These are phyloP conservation scores for Ornithoptera alexandrae DNA, from an alignment of 2,888 invertebrate genomes.

Conservation along the genomic window DNA sequence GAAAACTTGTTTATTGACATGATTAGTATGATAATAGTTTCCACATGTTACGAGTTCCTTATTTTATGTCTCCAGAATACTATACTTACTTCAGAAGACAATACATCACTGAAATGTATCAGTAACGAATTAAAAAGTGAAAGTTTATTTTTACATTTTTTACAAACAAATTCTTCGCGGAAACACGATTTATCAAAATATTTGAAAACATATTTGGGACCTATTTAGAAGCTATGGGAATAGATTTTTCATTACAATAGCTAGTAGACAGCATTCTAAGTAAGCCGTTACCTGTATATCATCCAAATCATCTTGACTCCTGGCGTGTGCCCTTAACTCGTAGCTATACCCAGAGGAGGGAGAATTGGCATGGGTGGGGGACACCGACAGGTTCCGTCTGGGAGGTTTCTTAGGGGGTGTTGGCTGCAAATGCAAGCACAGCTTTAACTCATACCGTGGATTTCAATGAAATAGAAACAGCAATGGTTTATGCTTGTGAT, in stretches of 20 bases:
- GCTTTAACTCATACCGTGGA: constrained; percentile 24
- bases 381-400: constrained; percentile 90
- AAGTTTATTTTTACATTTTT: no score
- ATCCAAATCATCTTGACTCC: constrained; percentile 86
- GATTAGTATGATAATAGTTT: no score
- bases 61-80: no score
- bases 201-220: no score
- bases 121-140: no score
- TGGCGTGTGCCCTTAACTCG: constrained; percentile 83
- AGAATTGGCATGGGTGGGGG: constrained; percentile 87
- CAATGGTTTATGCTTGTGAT: not conserved
- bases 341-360: constrained; percentile 78
- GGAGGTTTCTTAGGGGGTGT: constrained; percentile 95
- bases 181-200: no score
- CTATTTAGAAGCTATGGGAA: not conserved
- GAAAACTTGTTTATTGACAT: no score
- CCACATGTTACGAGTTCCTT: no score
- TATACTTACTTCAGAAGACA: no score
- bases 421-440: constrained; percentile 74
- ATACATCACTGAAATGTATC: no score
- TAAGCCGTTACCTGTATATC: constrained; percentile 75
- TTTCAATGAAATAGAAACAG: not conserved
- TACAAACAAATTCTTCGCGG: no score
- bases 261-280: not conserved
- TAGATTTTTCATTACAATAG: not conserved